Evolutionary conservation across 2,113 vertebrate species (phyloP).

Genomic region (Rhegmatorhina hoffmannsi): DNA sequence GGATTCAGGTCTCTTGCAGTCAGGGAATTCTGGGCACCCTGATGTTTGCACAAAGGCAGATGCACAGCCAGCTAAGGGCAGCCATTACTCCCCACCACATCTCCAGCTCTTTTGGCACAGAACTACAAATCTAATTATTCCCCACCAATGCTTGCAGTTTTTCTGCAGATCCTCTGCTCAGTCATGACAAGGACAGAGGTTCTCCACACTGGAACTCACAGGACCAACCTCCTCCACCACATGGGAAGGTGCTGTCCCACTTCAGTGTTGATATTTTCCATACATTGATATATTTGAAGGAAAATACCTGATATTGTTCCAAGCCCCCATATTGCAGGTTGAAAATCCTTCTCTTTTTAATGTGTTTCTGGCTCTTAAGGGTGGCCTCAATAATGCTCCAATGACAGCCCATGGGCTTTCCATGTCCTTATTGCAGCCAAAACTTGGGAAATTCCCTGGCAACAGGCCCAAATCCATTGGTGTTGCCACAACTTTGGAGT

Average conservation of each 20-base stretch:
- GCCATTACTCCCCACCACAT: rapidly evolving
- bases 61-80: not conserved
- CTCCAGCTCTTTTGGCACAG: not conserved
- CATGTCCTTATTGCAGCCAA: not conserved
- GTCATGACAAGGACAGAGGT: not conserved
- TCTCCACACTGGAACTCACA: not conserved
- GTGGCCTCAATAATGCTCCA: not conserved
- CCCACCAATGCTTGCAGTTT: not conserved
- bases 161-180: not conserved
- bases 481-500: not conserved
- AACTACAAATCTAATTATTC: not conserved
- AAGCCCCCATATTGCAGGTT: not conserved
- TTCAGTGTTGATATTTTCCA: not conserved
- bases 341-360: not conserved
- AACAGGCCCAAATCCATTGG: not conserved
- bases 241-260: not conserved
- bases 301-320: not conserved
- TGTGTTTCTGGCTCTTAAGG: not conserved
- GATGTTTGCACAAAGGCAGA: not conserved
- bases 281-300: not conserved
- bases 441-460: not conserved
- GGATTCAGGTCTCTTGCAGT: not conserved
- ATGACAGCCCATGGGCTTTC: not conserved
- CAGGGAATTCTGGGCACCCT: not conserved
- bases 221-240: not conserved